Evolutionary conservation across 2,797 vertebrate species (phyloP), one percentile per base, ranked within the genome.

Genomic region (Sphenodon punctatus): DNA sequence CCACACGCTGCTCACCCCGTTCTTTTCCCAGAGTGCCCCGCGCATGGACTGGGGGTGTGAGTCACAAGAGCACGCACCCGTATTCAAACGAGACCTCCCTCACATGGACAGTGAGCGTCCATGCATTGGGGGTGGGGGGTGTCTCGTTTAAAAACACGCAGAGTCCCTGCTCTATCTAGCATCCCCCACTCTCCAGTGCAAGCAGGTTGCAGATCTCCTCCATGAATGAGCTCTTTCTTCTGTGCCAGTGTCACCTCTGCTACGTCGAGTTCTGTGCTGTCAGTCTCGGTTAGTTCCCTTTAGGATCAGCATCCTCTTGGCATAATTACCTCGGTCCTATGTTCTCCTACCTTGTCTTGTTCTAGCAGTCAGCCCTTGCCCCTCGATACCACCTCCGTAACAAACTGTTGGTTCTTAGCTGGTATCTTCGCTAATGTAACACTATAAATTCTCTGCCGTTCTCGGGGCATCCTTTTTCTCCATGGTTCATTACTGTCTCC

Each of bases 311-410:
- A 34, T 32, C 30, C 56, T 20, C 34, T 51, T 49, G 34, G 30
- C 27, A 34, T 89, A 81, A 66, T 73, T 56, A n/a, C 34, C 4
- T 68, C 60, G 43, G 76, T 46, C 27, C 80, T 63, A 20, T 22
- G 55, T 79, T 80, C 17, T 34, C 70, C 70, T 49, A 34, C 78
- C 88, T 85, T 30, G 86, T 66, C 82, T 59, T 63, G n/a, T 75
- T 68, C 71, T 49, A 13, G n/a, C n/a, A n/a, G n/a, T n/a, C n/a
- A n/a, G n/a, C n/a, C 9, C 7, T 22, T 22, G 53, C 27, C n/a
- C n/a, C 53, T 34, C 17, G 9, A 6, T 49, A 9, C 48, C 23
- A 48, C 48, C 13, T 36, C 8, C 17, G 11, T 34, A 56, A 36
- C 34, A 7, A 55, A 9, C 30, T 27, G 30, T 8, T 61, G 61